These are phyloP conservation scores for Stegophylla sp. DNA, from an alignment of 2,888 invertebrate genomes.

Conservation along the genomic window DNA sequence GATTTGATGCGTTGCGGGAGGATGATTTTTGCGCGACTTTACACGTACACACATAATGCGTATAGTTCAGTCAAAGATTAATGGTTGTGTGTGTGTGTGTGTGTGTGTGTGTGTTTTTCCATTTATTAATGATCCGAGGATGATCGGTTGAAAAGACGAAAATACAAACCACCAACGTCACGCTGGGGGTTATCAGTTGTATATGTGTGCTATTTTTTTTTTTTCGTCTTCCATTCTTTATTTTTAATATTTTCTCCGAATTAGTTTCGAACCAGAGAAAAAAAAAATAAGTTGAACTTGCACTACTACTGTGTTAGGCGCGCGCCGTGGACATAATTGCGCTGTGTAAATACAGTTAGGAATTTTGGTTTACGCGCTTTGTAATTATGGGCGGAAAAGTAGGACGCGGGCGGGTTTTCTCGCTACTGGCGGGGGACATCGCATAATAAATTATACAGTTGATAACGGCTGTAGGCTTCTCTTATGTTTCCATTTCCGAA, in stretches of 20 bases:
- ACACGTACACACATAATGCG: not conserved
- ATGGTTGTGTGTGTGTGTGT: conserved; percentile 31
- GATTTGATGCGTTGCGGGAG: not conserved
- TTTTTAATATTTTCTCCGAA: not conserved
- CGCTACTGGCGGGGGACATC: not conserved
- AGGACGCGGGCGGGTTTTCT: conserved; percentile 40
- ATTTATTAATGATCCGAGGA: conserved; percentile 55
- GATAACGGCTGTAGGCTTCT: conserved; percentile 28
- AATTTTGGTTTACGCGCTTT: conserved; percentile 28
- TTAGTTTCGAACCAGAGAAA: too few relatives aligned
- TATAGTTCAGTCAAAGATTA: conserved; percentile 37
- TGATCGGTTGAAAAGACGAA: conserved; percentile 47
- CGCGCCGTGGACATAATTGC: not conserved
- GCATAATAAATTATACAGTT: conserved; percentile 39
- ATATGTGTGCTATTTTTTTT: conserved; percentile 4
- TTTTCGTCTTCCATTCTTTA: not conserved
- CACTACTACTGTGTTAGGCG: not conserved
- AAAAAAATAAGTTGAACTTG: conserved; percentile 7
- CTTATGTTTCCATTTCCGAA: conserved; percentile 28
- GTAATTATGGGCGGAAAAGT: conserved; percentile 41
- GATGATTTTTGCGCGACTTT: conserved; percentile 10
- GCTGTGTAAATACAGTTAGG: conserved; percentile 49
- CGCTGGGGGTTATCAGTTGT: conserved; percentile 38
- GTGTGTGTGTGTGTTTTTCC: conserved; percentile 25
- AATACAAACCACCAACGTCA: conserved; percentile 31